These are phyloP conservation scores for Vollenhovia emeryi DNA, from an alignment of 1,140 invertebrate genomes.

Conservation along the genomic window DNA sequence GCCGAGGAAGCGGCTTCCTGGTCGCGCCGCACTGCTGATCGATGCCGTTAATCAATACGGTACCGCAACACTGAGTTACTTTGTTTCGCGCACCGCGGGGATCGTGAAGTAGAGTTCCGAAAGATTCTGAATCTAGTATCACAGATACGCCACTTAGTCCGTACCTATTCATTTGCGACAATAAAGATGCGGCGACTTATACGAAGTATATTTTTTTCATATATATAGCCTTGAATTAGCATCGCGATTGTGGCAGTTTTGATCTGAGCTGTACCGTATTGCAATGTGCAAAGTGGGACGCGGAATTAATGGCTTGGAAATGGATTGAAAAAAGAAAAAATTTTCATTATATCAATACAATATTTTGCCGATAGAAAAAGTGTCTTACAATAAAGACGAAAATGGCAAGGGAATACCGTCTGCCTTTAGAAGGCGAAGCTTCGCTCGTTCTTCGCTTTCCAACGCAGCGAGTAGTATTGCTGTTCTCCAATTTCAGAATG, in stretches of 20 bases:
- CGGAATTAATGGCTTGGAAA: no score
- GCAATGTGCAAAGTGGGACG: no score
- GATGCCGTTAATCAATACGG: conserved; percentile 24
- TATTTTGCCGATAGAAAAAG: background rate
- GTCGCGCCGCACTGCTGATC: background rate
- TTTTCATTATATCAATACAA: no score
- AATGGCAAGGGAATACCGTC: background rate
- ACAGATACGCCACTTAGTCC: no score
- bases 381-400: background rate
- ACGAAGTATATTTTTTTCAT: no score
- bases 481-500: background rate
- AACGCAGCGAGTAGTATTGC: background rate
- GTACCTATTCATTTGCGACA: no score
- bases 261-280: no score
- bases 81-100: background rate
- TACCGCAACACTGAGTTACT: conserved; percentile 1
- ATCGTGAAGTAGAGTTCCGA: background rate
- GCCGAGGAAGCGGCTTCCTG: background rate
- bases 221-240: no score
- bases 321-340: no score
- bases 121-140: background rate
- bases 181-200: no score
- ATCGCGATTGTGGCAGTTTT: no score
- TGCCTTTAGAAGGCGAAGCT: background rate
- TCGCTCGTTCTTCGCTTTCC: background rate